A percentile compares a stretch with the other conserved stretches of the same genome.
These are phyloP conservation scores for Acleris cristana DNA, from an alignment of 2,888 invertebrate genomes.

Conservation along the genomic window DNA sequence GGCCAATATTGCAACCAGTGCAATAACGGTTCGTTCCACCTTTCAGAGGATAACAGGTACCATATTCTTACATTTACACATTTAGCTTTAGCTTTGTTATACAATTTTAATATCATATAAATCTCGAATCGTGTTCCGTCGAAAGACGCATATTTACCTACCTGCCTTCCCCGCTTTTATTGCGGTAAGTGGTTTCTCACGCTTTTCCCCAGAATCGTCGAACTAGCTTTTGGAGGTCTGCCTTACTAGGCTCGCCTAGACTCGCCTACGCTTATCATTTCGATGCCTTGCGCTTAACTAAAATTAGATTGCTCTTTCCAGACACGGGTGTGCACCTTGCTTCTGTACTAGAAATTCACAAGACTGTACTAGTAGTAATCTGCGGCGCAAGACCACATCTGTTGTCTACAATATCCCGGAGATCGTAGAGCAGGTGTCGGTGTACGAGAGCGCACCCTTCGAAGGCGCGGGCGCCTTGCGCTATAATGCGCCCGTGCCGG, in stretches of 20 bases:
- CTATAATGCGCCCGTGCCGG: slow-evolving; percentile 64
- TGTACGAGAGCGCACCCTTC: slow-evolving; percentile 63
- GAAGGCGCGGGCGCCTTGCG: slow-evolving; percentile 52
- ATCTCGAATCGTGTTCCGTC: too few species aligned
- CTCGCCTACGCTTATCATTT: too few species aligned
- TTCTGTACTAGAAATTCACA: slow-evolving; percentile 97
- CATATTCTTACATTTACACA: neutral
- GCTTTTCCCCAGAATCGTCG: too few species aligned
- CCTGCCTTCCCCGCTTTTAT: too few species aligned
- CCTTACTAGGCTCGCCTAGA: too few species aligned
- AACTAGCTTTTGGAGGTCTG: too few species aligned
- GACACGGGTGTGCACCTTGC: slow-evolving; percentile 95
- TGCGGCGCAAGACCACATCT: slow-evolving; percentile 85
- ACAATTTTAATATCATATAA: too few species aligned
- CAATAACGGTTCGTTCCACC: slow-evolving; percentile 91
- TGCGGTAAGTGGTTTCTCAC: too few species aligned
- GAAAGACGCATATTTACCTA: too few species aligned
- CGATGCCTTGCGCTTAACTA: neutral
- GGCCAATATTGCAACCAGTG: slow-evolving; percentile 95
- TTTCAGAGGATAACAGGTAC: slow-evolving; percentile 85
- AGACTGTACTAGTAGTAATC: slow-evolving; percentile 91
- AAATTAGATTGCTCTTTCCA: slow-evolving; percentile 44
- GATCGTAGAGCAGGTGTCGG: slow-evolving; percentile 62
- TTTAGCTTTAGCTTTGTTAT: too few species aligned
- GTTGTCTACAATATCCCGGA: slow-evolving; percentile 68